phyloP scores from a whole-genome alignment of 1,140 invertebrate genomes.

The Cyclargus thomasi region DNA sequence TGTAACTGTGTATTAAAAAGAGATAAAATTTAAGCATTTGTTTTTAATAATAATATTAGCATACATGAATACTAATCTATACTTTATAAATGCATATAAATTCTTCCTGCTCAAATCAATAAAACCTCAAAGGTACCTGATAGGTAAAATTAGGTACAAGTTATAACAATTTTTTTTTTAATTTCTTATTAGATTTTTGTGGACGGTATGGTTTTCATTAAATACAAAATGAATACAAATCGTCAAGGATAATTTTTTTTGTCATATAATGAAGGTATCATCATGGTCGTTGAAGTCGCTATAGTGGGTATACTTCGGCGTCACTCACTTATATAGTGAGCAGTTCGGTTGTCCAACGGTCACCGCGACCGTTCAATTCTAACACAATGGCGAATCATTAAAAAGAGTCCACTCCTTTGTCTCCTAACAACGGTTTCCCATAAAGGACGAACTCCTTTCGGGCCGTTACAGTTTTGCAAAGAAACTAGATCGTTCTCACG shows the following conservation, averaged over 20 bases:
- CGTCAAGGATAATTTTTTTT: not conserved
- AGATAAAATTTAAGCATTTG: not conserved
- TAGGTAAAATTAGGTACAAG: no score
- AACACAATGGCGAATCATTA: conserved; percentile 68
- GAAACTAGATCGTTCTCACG: conserved; percentile 71
- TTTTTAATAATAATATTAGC: not conserved
- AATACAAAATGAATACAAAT: not conserved
- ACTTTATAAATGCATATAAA: no score
- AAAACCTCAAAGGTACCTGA: no score
- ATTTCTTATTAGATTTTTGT: no score
- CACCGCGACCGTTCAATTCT: conserved; percentile 52
- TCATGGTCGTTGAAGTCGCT: not conserved
- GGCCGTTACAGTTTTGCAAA: conserved; percentile 70
- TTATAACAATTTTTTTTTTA: no score
- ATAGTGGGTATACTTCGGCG: conserved; percentile 33
- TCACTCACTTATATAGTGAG: conserved; percentile 51
- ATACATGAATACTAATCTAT: no score
- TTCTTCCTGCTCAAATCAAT: no score
- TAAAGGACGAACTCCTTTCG: conserved; percentile 49
- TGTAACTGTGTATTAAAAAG: not conserved
- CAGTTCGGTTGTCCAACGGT: conserved; percentile 68
- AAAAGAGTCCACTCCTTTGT: conserved; percentile 69
- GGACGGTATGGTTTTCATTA: no score
- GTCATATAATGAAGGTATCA: not conserved
- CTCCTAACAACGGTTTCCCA: conserved; percentile 60